Evolutionary conservation across 2,888 invertebrate species (phyloP), one percentile per base, ranked within the genome.

Genomic region (Oscheius sp.): DNA sequence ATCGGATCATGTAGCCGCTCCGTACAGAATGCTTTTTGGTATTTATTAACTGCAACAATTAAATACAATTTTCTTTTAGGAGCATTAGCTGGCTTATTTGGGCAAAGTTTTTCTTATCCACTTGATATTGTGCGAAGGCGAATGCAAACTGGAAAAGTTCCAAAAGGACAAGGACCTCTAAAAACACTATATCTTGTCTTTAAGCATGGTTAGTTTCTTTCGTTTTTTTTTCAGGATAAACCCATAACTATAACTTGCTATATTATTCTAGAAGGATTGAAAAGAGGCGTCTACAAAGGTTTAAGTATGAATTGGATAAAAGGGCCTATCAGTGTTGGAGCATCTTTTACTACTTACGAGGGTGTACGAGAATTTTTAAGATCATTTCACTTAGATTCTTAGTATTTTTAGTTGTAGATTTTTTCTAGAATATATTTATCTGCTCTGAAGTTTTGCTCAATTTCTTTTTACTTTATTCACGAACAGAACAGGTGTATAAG

Each of bases 291-390:
- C 87, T 98, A 93, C 90, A 98, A 98, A 88, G 98, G 98, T 0
- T 91, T 98, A n/a, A 94, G 94, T 82, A 95, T 99, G 95, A 99
- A 98, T 89, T 98, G 96, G 96, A 92, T 98, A 64, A 91, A 91
- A 82, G 91, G 91, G n/a, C 91, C 91, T 0, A 89, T 91, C 12
- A 89, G 90, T 17, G 90, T 90, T 10, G 97, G 97, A 69, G 94
- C 97, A 83, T 96, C 96, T 84, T 98, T 96, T 89, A 93, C 95
- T 3, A 93, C 94, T 0, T 96, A 96, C 88, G 96, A 98, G 57
- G 72, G 75, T 55, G 53, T 73, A n/a, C 52, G 67, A 12, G 63
- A 50, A 61, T 61, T 72, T 42, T 37, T 69, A 27, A 31, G 42
- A 4, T 48, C 64, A 4, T 12, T 64, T n/a, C 61, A 61, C 42